Percentiles rank a stretch among this genome's conserved stretches.
Evolutionary conservation across 2,888 invertebrate genomes (phyloP).

Genomic region (Phorcus lineatus): DNA sequence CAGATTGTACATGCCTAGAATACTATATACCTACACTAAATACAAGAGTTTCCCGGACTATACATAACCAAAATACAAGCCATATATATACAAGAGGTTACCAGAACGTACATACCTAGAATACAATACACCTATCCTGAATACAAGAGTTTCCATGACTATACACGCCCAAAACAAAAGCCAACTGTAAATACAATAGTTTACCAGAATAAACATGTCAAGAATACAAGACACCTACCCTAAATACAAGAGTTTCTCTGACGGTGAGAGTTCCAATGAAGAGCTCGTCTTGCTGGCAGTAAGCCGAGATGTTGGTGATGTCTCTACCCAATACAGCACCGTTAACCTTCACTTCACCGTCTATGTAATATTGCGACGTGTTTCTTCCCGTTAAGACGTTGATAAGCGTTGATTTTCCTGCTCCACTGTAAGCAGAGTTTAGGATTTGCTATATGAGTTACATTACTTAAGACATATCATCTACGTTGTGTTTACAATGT

Average conservation of each 20-base stretch:
- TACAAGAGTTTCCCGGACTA: too few relatives aligned
- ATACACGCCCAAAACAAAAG: constrained; percentile 94
- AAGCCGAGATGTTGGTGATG: constrained; percentile 82
- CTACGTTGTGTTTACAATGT: too few relatives aligned
- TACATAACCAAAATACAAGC: too few relatives aligned
- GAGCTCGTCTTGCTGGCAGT: constrained; percentile 95
- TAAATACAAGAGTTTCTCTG: constrained; percentile 90
- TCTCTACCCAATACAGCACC: constrained; percentile 78
- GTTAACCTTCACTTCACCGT: constrained; percentile 78
- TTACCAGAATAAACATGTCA: too few relatives aligned
- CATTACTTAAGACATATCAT: too few relatives aligned
- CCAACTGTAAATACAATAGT: constrained; percentile 66
- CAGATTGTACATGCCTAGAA: too few relatives aligned
- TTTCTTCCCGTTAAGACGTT: constrained; percentile 91
- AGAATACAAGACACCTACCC: constrained; percentile 79
- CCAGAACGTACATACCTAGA: too few relatives aligned
- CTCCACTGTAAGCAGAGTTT: constrained; percentile 79
- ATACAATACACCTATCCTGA: too few relatives aligned
- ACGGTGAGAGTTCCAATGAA: constrained; percentile 94
- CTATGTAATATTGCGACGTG: constrained; percentile 75
- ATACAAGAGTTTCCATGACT: too few relatives aligned
- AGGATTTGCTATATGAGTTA: neutral
- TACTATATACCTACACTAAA: too few relatives aligned
- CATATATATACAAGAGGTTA: too few relatives aligned
- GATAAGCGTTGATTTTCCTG: constrained; percentile 94